Conservation (phyloP, 1,140 invertebrate species). For the Physella acuta region DNA sequence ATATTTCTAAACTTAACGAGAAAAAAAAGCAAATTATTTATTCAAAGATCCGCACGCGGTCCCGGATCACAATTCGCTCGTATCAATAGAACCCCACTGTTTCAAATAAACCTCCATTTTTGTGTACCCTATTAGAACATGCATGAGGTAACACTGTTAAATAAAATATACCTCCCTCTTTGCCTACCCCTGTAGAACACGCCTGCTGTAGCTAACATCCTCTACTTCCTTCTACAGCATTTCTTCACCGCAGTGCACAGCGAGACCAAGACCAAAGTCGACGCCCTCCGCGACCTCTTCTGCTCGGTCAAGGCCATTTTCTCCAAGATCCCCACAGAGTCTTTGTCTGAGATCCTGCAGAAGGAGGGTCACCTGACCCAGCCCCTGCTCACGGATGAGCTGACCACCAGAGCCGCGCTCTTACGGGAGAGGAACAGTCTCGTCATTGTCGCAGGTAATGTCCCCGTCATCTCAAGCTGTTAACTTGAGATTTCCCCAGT, state of each 20-base stretch:
- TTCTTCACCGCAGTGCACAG: not conserved
- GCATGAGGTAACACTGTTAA: not conserved
- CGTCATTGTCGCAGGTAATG: conserved; percentile 8
- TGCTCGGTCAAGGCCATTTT: not conserved
- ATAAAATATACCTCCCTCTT: not conserved
- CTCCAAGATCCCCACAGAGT: not conserved
- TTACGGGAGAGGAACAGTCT: not conserved
- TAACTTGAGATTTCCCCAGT: too few species aligned
- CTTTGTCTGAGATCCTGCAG: not conserved
- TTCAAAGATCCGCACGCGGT: too few species aligned
- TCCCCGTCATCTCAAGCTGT: too few species aligned
- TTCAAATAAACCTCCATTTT: not conserved
- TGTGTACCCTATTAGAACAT: not conserved
- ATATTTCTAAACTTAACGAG: too few species aligned
- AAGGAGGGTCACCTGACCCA: not conserved
- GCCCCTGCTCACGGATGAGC: not conserved
- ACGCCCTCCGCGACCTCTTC: not conserved
- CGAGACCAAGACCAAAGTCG: not conserved
- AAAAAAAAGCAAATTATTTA: too few species aligned
- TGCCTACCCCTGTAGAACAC: not conserved
- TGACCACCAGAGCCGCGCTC: not conserved
- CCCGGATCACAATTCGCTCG: not conserved
- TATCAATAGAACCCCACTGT: not conserved
- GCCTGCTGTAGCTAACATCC: not conserved
- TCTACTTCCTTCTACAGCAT: not conserved